Percentiles rank a stretch among this genome's conserved stretches.
phyloP scores from a whole-genome alignment of 2,113 vertebrate species.

The Athene cunicularia region DNA sequence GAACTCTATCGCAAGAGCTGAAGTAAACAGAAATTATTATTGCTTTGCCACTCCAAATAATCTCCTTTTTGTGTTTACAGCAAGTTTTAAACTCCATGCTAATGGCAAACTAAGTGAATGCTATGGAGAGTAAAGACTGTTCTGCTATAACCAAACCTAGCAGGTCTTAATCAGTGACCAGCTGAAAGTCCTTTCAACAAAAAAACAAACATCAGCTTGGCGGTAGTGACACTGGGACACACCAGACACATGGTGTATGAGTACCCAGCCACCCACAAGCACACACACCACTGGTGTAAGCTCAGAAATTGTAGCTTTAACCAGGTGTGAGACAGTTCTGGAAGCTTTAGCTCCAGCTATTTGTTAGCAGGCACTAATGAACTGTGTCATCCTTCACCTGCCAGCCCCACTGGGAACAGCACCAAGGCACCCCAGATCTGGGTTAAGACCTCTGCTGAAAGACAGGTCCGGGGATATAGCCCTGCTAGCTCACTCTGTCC shows the following conservation, averaged over 20 bases:
- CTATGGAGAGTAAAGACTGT: neutral
- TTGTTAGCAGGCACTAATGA: neutral
- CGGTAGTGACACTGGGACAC: neutral
- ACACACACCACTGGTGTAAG: neutral
- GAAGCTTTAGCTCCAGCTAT: neutral
- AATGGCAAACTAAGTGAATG: neutral
- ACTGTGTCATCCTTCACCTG: neutral
- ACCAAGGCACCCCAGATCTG: accelerated
- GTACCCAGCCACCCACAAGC: neutral
- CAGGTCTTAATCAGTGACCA: accelerated
- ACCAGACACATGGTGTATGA: accelerated
- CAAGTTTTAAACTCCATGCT: neutral
- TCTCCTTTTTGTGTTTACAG: neutral
- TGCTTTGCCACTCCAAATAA: neutral
- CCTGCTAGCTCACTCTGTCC: neutral
- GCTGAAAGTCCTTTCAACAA: neutral
- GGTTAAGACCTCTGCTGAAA: neutral
- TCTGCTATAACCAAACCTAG: neutral
- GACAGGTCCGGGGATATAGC: neutral
- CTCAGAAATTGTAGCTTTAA: neutral
- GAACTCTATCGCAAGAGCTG: neutral
- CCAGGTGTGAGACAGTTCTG: neutral
- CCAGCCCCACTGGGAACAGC: neutral
- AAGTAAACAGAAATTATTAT: neutral
- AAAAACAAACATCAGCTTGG: neutral